Percentiles rank a stretch among this genome's conserved stretches.
phyloP scores from a whole-genome alignment of 2,113 vertebrate genomes.

The Meleagris gallopavo region DNA sequence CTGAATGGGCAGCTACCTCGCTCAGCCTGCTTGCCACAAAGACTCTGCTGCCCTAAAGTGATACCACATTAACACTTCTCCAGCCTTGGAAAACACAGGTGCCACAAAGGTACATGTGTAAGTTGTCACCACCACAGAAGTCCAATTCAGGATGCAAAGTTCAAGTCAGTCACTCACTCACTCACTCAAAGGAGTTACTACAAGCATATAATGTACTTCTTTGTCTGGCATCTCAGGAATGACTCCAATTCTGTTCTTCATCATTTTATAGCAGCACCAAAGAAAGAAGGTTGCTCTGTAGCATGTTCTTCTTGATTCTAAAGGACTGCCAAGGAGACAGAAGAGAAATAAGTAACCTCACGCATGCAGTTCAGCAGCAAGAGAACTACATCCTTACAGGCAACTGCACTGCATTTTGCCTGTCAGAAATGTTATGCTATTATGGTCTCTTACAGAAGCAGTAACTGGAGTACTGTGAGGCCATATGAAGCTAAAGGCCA shows the following conservation, averaged over 20 bases:
- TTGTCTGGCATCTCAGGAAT: not conserved
- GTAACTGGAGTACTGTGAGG: not conserved
- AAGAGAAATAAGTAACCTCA: constrained; percentile 18
- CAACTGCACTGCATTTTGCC: not conserved
- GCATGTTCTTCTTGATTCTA: not conserved
- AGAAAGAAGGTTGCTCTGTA: constrained; percentile 4
- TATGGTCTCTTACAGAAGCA: not conserved
- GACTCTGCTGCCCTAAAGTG: not conserved
- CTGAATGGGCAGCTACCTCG: not conserved
- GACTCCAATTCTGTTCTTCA: not conserved
- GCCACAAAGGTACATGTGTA: not conserved
- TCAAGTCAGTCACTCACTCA: not conserved
- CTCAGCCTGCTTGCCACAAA: not conserved
- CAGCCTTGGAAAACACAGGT: not conserved
- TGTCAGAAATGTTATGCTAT: not conserved
- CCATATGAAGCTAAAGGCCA: not conserved
- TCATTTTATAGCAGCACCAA: not conserved
- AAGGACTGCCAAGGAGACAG: constrained; percentile 26
- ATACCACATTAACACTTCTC: not conserved
- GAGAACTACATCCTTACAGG: not conserved
- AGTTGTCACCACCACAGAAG: not conserved
- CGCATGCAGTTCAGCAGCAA: not conserved
- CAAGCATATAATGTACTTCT: not conserved
- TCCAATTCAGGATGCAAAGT: not conserved
- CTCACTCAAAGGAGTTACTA: not conserved